Evolutionary conservation across 2,797 vertebrate genomes (phyloP), one percentile per base, ranked within the genome.

Genomic region (Myripristis jacobus): DNA sequence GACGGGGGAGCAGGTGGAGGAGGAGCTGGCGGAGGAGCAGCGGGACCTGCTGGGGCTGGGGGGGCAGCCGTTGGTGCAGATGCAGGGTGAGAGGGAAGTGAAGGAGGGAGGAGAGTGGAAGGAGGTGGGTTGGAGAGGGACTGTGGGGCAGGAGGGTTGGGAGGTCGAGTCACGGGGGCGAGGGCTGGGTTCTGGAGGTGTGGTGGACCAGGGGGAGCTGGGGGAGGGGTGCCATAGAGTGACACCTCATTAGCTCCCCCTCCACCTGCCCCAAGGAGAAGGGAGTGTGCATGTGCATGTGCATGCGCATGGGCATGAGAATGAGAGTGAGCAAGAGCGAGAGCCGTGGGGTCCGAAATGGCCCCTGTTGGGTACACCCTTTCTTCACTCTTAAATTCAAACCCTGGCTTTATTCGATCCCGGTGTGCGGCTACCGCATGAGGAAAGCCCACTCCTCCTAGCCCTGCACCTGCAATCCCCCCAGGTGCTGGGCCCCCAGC

Each of bases 311-410:
- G 70, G 34, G 80, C 81, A 41, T 93, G 91, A 1, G 91, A 89
- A 66, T 94, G 92, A 58, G 91, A 89, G 70, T 93, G 93, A 82
- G 91, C 92, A 4, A 93, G 91, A 86, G 95, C 87, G 79, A 95
- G 5, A 85, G 96, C 92, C 78, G 57, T 73, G 84, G 93, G 90
- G 92, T 95, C 94, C 13, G 86, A 75, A 34, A 95, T 89, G 19
- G 90, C 78, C 21, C 90, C 95, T 15, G 95, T 95, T 71, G 95
- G 85, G 79, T 98, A 98, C 66, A 92, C 73, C 25, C 94, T 91
- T 41, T 95, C 93, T 71, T 97, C 96, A 2, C 96, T 97, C 91
- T 99, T 99, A 84, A 99, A 97, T 91, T 99, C 97, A 76, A 97
- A 99, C 55, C 98, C 97, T 0, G 94, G 95, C 83, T 99, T 98